Evolutionary conservation across 1,140 invertebrate genomes (phyloP).

Genomic region (Drosophila lacertosa): DNA sequence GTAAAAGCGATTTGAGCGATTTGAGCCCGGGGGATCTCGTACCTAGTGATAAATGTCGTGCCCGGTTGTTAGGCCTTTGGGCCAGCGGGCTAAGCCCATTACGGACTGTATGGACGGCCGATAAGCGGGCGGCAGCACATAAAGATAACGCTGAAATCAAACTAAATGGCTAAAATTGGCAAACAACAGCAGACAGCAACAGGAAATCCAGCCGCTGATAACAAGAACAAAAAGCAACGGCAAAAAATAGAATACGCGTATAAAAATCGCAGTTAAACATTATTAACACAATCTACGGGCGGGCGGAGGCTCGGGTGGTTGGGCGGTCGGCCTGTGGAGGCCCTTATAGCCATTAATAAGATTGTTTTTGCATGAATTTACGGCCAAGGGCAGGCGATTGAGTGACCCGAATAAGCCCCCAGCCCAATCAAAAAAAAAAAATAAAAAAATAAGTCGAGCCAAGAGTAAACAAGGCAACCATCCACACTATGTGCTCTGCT

Average conservation of each 20-base stretch:
- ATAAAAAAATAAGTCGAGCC: slow-evolving; percentile 31
- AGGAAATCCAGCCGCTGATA: slow-evolving; percentile 71
- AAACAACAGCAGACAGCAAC: slow-evolving; percentile 60
- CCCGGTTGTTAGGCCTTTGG: slow-evolving; percentile 17
- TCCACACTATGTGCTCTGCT: slow-evolving; percentile 23
- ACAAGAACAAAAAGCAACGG: slow-evolving; percentile 13
- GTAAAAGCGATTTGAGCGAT: slow-evolving; percentile 20
- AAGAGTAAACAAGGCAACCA: slow-evolving; percentile 69
- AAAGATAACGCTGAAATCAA: slow-evolving; percentile 78
- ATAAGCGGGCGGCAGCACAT: slow-evolving; percentile 74
- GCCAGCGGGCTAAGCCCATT: slow-evolving; percentile 64
- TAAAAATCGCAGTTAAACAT: slow-evolving; percentile 81
- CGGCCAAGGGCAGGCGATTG: slow-evolving; percentile 49
- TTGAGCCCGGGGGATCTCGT: slow-evolving; percentile 13
- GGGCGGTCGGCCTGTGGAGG: too few relatives aligned
- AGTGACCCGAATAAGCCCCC: slow-evolving; percentile 24
- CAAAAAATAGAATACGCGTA: slow-evolving; percentile 46
- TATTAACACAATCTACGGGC: slow-evolving; percentile 60
- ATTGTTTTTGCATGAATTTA: slow-evolving; percentile 82
- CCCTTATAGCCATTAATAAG: slow-evolving; percentile 78
- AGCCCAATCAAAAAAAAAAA: slow-evolving; percentile 10
- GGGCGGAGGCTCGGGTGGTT: too few relatives aligned
- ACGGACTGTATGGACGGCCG: slow-evolving; percentile 52
- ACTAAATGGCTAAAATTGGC: slow-evolving; percentile 82
- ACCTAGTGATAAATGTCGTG: slow-evolving; percentile 37